phyloP scores from a whole-genome alignment of 2,797 vertebrate genomes.

The Coregonus suidteri region DNA sequence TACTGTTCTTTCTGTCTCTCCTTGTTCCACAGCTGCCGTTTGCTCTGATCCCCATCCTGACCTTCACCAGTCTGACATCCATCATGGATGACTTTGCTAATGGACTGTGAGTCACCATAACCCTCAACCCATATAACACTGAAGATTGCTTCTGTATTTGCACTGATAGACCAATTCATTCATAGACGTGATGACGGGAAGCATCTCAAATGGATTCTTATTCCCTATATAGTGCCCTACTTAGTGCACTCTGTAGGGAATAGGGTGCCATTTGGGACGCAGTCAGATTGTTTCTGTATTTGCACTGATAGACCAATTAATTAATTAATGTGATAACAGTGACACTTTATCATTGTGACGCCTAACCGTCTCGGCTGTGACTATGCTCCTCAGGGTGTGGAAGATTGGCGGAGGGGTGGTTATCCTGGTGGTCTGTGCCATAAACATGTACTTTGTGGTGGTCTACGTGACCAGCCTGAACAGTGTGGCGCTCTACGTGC shows the following conservation, averaged over 20 bases:
- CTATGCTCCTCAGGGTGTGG: slow-evolving; percentile 71
- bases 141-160: too few relatives aligned
- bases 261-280: too few relatives aligned
- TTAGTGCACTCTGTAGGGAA: too few relatives aligned
- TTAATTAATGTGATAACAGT: background rate
- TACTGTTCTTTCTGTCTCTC: background rate
- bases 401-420: slow-evolving; percentile 80
- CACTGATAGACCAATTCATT: too few relatives aligned
- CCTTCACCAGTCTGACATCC: slow-evolving; percentile 85
- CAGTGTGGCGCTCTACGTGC: slow-evolving; percentile 77
- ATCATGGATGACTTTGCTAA: slow-evolving; percentile 91
- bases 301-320: background rate
- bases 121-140: too few relatives aligned
- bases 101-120: slow-evolving; percentile 79
- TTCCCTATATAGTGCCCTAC: too few relatives aligned
- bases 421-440: slow-evolving; percentile 80
- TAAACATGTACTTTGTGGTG: slow-evolving; percentile 92
- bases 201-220: too few relatives aligned
- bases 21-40: slow-evolving; percentile 82
- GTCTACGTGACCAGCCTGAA: slow-evolving; percentile 78
- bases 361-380: background rate
- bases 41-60: slow-evolving; percentile 90
- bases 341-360: background rate
- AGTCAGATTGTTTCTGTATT: background rate
- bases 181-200: too few relatives aligned